Percentiles rank a stretch among this genome's conserved stretches.
phyloP scores from a whole-genome alignment of 2,888 invertebrate genomes.

The Megastigmus dorsalis region DNA sequence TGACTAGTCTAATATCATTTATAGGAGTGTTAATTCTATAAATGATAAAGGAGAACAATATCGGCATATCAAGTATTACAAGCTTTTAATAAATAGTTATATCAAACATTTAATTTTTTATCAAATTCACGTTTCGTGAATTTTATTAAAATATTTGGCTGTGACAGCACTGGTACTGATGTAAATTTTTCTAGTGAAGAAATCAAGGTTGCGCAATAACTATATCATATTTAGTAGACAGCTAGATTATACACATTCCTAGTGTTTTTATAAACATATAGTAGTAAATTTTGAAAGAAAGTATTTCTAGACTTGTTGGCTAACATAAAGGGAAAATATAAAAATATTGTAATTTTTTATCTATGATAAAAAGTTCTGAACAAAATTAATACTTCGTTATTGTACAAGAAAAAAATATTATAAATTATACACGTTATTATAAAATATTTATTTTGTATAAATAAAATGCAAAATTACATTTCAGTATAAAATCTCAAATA shows the following conservation, averaged over 20 bases:
- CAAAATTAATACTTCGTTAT: neutral
- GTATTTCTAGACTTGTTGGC: neutral
- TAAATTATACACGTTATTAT: too few relatives aligned
- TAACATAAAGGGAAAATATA: neutral
- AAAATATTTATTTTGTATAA: constrained; percentile 15
- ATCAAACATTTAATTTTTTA: too few relatives aligned
- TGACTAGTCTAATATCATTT: too few relatives aligned
- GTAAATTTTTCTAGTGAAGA: constrained; percentile 13
- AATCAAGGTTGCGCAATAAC: constrained; percentile 9
- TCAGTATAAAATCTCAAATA: neutral
- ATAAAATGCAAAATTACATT: neutral
- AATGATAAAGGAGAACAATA: neutral
- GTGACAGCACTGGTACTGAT: constrained; percentile 11
- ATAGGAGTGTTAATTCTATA: neutral
- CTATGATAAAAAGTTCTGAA: neutral
- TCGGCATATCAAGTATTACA: constrained; percentile 10
- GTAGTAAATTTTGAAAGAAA: constrained; percentile 1
- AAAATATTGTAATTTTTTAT: constrained; percentile 9
- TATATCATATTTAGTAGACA: constrained; percentile 12
- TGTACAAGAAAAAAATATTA: too few relatives aligned
- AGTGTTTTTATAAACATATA: neutral
- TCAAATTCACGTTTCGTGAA: too few relatives aligned
- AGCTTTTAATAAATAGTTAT: neutral
- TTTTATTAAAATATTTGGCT: neutral
- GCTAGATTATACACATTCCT: constrained; percentile 4